These are phyloP conservation scores for Lasiurus borealis DNA, from an alignment of 2,113 vertebrate species.

Conservation along the genomic window DNA sequence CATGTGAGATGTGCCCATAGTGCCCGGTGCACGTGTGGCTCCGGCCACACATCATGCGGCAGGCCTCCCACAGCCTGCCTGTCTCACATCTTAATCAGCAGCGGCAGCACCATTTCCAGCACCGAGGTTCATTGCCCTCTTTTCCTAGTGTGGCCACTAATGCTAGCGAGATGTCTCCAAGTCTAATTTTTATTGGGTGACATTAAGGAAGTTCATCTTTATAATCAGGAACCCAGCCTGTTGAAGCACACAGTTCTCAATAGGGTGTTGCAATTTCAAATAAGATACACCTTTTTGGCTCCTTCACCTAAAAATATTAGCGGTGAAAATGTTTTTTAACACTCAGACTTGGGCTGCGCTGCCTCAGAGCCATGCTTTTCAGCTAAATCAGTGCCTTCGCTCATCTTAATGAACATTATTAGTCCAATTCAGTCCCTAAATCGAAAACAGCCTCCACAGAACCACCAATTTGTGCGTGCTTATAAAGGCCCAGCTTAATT, in stretches of 20 bases:
- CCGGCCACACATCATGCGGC: neutral
- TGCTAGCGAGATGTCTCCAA: neutral
- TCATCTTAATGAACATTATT: conserved; percentile 59
- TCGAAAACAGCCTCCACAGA: conserved; percentile 5
- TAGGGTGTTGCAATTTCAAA: neutral
- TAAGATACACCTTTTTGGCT: neutral
- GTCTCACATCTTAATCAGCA: neutral
- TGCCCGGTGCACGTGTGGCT: neutral
- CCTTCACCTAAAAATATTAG: neutral
- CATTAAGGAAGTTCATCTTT: neutral
- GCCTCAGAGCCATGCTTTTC: conserved; percentile 17
- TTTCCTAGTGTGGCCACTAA: neutral
- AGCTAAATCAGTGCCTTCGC: neutral
- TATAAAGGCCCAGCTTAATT: conserved; percentile 42
- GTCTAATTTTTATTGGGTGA: conserved; percentile 23
- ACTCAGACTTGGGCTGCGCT: neutral
- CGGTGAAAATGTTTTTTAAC: neutral
- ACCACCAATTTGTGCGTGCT: neutral
- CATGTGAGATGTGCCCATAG: neutral
- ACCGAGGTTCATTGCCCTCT: neutral
- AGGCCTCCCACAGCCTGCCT: neutral
- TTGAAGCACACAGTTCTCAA: neutral
- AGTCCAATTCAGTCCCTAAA: conserved; percentile 27
- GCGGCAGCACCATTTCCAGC: neutral
- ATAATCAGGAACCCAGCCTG: neutral